A percentile compares a stretch with the other conserved stretches of the same genome.
Conservation (phyloP, 1,140 invertebrate genomes). For the Drosophila obscura region DNA sequence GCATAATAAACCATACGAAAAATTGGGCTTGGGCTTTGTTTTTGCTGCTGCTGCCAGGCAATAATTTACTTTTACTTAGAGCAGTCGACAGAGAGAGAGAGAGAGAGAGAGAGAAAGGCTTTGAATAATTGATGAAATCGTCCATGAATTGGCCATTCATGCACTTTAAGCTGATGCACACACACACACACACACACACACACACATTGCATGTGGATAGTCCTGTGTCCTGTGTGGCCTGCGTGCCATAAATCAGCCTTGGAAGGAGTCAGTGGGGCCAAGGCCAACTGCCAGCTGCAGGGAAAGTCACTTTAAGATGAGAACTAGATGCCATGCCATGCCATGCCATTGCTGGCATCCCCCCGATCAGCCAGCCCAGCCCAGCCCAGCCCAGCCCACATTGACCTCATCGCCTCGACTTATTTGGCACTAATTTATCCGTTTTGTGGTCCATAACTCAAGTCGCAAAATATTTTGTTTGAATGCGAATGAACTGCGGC, state of each 20-base stretch:
- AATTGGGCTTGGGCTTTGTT: slow-evolving; percentile 26
- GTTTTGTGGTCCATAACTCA: slow-evolving; percentile 25
- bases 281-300: slow-evolving; percentile 22
- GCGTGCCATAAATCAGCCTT: slow-evolving; percentile 52
- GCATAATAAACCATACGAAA: slow-evolving; percentile 70
- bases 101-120: background rate
- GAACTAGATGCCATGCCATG: background rate
- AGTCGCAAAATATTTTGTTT: slow-evolving; percentile 17
- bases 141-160: slow-evolving; percentile 52
- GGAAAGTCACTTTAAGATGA: slow-evolving; percentile 1
- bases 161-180: slow-evolving; percentile 65
- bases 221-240: too few relatives aligned
- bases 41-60: slow-evolving; percentile 25
- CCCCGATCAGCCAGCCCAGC: too few relatives aligned
- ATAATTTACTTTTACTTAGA: slow-evolving; percentile 38
- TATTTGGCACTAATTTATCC: slow-evolving; percentile 41
- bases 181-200: slow-evolving; percentile 23
- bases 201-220: slow-evolving; percentile 3
- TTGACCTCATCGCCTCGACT: slow-evolving; percentile 8
- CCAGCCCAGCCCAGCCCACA: background rate
- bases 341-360: too few relatives aligned
- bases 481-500: background rate
- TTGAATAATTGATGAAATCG: slow-evolving; percentile 70
- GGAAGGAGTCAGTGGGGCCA: slow-evolving; percentile 33
- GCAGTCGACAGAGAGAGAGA: background rate